These are phyloP conservation scores for Cygnus olor DNA, from an alignment of 2,797 vertebrate species.

Conservation along the genomic window DNA sequence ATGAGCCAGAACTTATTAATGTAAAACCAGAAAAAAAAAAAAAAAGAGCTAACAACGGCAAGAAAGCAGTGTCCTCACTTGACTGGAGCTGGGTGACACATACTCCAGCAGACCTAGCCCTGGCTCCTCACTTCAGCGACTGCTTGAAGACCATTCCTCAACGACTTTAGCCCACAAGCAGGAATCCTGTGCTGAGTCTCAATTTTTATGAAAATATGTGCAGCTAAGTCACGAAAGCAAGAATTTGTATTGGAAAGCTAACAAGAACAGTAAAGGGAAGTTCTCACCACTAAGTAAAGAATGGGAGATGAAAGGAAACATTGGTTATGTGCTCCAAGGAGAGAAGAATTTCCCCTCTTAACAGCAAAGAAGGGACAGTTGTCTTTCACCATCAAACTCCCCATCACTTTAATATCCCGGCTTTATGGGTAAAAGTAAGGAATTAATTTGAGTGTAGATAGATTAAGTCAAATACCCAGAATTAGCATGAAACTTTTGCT, in stretches of 20 bases:
- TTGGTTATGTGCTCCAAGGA: not conserved
- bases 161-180: not conserved
- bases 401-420: not conserved
- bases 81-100: not conserved
- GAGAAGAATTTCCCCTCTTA: not conserved
- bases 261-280: not conserved
- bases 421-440: not conserved
- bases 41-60: not conserved
- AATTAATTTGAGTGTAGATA: not conserved
- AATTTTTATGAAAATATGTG: not conserved
- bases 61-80: not conserved
- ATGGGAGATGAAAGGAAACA: not conserved
- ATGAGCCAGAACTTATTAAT: not conserved
- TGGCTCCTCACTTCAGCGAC: not conserved
- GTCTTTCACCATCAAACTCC: not conserved
- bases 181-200: not conserved
- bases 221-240: not conserved
- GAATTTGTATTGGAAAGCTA: not conserved
- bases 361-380: not conserved
- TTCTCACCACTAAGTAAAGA: not conserved
- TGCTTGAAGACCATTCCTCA: not conserved
- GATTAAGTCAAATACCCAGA: not conserved
- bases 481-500: not conserved
- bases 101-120: not conserved
- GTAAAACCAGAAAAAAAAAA: not conserved